Conservation (phyloP, 2,113 vertebrate species). For the Myxocyprinus asiaticus region DNA sequence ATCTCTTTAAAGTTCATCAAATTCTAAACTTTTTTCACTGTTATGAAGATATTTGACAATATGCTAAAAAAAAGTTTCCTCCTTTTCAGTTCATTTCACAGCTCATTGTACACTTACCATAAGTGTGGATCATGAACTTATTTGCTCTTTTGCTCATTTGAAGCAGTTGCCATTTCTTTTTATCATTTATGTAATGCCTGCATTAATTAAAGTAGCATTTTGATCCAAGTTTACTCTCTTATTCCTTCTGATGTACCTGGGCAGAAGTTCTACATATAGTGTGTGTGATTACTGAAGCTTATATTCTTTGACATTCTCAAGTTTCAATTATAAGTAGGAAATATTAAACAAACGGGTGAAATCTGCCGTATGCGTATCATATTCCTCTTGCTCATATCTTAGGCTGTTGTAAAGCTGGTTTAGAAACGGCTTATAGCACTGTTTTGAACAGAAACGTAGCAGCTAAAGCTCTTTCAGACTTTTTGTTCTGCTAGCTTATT, state of each 20-base stretch:
- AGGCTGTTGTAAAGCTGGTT: neutral
- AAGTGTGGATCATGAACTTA: neutral
- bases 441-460: slow-evolving; percentile 39
- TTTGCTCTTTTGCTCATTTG: neutral
- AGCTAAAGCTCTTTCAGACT: neutral
- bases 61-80: neutral
- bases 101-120: neutral
- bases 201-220: neutral
- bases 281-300: neutral
- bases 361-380: neutral
- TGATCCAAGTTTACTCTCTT: neutral
- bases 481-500: slow-evolving; percentile 38
- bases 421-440: slow-evolving; percentile 26
- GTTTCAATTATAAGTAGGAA: neutral
- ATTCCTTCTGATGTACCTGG: neutral
- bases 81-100: neutral
- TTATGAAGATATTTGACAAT: neutral
- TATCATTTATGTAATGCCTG: neutral
- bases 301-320: neutral
- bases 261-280: neutral
- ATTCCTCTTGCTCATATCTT: slow-evolving; percentile 16
- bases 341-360: neutral
- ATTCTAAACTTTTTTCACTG: neutral
- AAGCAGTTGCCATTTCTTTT: neutral
- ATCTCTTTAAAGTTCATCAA: neutral